These are phyloP conservation scores for Athetis lepigone DNA, from an alignment of 2,888 invertebrate species.

Conservation along the genomic window DNA sequence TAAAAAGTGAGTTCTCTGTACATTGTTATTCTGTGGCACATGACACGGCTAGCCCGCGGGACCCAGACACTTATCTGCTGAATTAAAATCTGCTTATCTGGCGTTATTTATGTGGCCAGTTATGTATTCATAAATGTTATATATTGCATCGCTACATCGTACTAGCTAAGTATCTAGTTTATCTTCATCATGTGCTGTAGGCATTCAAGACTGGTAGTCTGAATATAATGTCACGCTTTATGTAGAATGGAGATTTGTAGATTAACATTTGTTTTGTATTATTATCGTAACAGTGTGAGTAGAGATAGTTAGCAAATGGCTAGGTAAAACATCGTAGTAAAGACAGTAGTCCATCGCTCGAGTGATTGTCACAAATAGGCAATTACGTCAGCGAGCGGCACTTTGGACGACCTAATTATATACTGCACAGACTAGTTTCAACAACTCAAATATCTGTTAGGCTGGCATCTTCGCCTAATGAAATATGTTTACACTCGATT, in stretches of 20 bases:
- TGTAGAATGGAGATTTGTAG: not conserved
- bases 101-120: slow-evolving; percentile 61
- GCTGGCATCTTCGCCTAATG: slow-evolving; percentile 36
- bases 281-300: not conserved
- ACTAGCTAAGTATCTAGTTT: slow-evolving; percentile 40
- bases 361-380: slow-evolving; percentile 28
- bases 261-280: not conserved
- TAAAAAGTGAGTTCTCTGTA: slow-evolving; percentile 30
- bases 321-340: slow-evolving; percentile 2
- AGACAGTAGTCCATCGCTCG: not conserved
- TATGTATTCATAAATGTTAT: slow-evolving; percentile 62
- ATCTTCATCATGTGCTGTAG: slow-evolving; percentile 40
- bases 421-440: slow-evolving; percentile 14
- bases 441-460: slow-evolving; percentile 34
- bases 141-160: slow-evolving; percentile 45
- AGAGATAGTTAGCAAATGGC: not conserved
- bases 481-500: slow-evolving; percentile 49
- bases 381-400: slow-evolving; percentile 42
- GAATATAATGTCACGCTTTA: not conserved
- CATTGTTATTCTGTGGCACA: slow-evolving; percentile 1
- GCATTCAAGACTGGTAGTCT: slow-evolving; percentile 21
- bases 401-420: slow-evolving; percentile 32
- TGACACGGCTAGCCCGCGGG: slow-evolving; percentile 43
- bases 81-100: slow-evolving; percentile 67
- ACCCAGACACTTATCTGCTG: slow-evolving; percentile 60